Evolutionary conservation across 2,888 invertebrate species (phyloP).

Genomic region (Onchidella celtica): DNA sequence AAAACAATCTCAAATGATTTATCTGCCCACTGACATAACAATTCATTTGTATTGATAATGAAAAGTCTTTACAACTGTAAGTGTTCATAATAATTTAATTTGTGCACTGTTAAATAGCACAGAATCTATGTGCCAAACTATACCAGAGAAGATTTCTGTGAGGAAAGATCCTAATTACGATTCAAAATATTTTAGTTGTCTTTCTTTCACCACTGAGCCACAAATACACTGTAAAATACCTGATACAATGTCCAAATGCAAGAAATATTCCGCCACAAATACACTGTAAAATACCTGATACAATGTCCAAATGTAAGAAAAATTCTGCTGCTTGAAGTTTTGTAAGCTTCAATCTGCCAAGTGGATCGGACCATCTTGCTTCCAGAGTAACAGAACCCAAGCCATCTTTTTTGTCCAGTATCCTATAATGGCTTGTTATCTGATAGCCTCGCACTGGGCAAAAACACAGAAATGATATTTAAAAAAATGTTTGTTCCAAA

Average conservation of each 20-base stretch:
- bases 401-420: constrained; percentile 30
- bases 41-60: no score
- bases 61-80: no score
- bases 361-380: constrained; percentile 25
- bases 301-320: constrained; percentile 22
- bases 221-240: no score
- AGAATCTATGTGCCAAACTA: no score
- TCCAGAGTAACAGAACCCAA: constrained; percentile 31
- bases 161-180: no score
- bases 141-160: no score
- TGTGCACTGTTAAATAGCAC: no score
- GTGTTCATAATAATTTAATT: no score
- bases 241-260: constrained; percentile 25
- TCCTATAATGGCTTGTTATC: constrained; percentile 1
- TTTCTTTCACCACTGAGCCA: no score
- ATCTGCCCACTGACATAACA: no score
- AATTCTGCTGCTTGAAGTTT: constrained; percentile 21
- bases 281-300: constrained; percentile 18
- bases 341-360: constrained; percentile 19
- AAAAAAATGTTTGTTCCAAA: background rate
- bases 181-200: no score
- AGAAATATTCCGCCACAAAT: constrained; percentile 13
- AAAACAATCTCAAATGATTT: no score
- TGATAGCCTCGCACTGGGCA: constrained; percentile 6
- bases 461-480: background rate